Evolutionary conservation across 2,797 vertebrate species (phyloP), one percentile per base, ranked within the genome.

Genomic region (Xyrichtys novacula): DNA sequence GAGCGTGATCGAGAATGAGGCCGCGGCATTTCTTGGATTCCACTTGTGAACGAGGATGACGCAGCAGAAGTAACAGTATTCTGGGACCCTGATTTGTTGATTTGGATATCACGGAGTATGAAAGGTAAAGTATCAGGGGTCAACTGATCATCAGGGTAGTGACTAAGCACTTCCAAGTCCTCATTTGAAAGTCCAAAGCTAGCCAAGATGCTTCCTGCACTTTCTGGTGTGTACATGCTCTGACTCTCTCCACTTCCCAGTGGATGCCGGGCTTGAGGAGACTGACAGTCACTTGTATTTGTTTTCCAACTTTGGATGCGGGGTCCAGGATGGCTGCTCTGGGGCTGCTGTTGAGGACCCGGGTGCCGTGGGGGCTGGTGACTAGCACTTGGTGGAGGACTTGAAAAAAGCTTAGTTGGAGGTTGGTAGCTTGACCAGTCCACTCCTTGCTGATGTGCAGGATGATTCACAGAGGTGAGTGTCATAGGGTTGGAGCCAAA

Each of bases 121-220:
- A 95, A 91, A 0, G 97, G 97, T 90, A 98, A 93, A 76, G 96
- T 97, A 68, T 96, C 96, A 1, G 97, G 95, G 0, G 96, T 98
- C 55, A 98, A 78, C 80, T 97, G 96, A 53, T 97, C 96, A 14
- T 97, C 96, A 1, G 97, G 97, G 73, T 96, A 97, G 53, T 96
- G 96, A 84, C 97, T 98, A 44, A 98, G 93, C 53, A 97, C 95
- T 76, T 98, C 96, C 22, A 98, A 85, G 56, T 98, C 97, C 78
- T 97, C 96, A 16, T 97, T 96, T 63, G 97, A 97, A 73, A 98
- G 92, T 73, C 96, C 97, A 60, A 98, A 97, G 71, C 96, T 97
- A 29, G 96, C 95, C 81, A 98, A 89, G 74, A 98, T 96, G 63
- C 95, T 98, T 76, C 95, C 96, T 16, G 96, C 96, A 26, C 95